Conservation (phyloP, 2,797 vertebrate genomes). For the Cuculus canorus region DNA sequence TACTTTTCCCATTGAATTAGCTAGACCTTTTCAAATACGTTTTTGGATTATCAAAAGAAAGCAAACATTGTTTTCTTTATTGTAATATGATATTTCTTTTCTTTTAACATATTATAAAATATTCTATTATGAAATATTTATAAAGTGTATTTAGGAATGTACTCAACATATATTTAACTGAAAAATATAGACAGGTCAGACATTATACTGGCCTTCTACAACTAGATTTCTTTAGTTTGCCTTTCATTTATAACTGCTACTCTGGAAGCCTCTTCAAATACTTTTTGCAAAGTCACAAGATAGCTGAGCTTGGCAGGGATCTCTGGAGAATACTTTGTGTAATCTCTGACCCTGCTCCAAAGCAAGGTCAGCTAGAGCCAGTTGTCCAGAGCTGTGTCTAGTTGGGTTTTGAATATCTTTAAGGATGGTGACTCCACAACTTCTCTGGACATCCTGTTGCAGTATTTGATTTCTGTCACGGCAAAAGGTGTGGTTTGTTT, state of each 20-base stretch:
- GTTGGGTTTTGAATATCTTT: not conserved
- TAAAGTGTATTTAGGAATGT: not conserved
- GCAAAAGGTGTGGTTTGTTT: not conserved
- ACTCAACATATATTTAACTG: not conserved
- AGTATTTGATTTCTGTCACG: not conserved
- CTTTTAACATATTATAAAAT: not conserved
- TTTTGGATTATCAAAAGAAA: conserved; percentile 11
- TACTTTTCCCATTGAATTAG: not conserved
- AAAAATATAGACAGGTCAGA: not conserved
- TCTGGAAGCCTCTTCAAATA: not conserved
- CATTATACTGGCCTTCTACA: not conserved
- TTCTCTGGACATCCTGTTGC: not conserved
- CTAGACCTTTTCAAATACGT: conserved; percentile 35
- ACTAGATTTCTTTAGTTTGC: not conserved
- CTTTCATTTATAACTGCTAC: not conserved
- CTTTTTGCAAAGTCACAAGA: not conserved
- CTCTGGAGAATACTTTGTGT: not conserved
- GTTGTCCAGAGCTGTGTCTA: not conserved
- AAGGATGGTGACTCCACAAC: not conserved
- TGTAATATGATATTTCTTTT: not conserved
- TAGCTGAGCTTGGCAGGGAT: not conserved
- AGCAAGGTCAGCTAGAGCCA: not conserved
- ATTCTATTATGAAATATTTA: not conserved
- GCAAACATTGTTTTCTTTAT: not conserved
- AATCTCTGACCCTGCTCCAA: not conserved